Evolutionary conservation across 2,797 vertebrate genomes (phyloP).

Genomic region (Cryptoblepharus egeriae): DNA sequence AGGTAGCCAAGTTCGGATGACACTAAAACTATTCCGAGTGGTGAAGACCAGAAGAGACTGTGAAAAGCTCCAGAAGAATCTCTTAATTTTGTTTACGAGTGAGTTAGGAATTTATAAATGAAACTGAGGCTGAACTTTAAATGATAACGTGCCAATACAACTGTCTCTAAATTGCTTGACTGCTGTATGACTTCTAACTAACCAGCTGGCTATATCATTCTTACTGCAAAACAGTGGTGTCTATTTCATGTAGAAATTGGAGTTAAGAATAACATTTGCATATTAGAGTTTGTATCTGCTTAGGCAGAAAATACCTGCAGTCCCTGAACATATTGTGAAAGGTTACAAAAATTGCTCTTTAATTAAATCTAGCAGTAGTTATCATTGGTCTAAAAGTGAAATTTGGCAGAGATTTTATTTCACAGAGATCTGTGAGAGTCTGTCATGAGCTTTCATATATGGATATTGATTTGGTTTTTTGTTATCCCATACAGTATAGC

Average conservation of each 20-base stretch:
- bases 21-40: too few relatives aligned
- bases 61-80: too few relatives aligned
- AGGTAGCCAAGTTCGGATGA: too few relatives aligned
- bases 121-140: conserved; percentile 9
- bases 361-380: conserved; percentile 14
- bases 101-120: conserved; percentile 12
- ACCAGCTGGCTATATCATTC: not conserved
- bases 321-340: not conserved
- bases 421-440: conserved; percentile 15
- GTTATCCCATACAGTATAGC: too few relatives aligned
- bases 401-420: conserved; percentile 52
- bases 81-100: too few relatives aligned
- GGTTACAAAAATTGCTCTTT: conserved; percentile 36
- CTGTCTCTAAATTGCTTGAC: conserved; percentile 13
- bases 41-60: too few relatives aligned
- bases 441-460: conserved; percentile 25
- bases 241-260: not conserved
- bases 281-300: not conserved
- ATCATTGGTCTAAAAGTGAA: conserved; percentile 37
- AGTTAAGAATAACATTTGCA: not conserved
- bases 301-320: not conserved
- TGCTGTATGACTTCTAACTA: not conserved
- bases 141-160: not conserved
- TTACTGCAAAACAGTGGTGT: conserved; percentile 10
- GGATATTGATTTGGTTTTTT: not conserved